These are phyloP conservation scores for Phallusia fumigata DNA, from an alignment of 23 tunicate species.

Conservation along the genomic window DNA sequence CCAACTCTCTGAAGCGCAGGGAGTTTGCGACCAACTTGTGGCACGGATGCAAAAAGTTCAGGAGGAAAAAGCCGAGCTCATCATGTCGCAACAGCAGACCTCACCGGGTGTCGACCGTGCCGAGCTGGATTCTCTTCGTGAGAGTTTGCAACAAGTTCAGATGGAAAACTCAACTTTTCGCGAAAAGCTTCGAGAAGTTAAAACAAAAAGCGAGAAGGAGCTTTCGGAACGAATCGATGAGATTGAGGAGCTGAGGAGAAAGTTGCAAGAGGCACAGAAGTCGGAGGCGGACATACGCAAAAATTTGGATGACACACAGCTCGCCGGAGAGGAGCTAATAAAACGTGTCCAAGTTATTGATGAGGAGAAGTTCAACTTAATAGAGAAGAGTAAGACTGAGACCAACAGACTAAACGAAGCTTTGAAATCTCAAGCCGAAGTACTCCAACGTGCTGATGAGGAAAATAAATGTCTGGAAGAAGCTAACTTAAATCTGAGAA, in stretches of 20 bases:
- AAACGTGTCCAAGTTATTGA: conserved; percentile 17
- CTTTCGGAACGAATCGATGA: conserved; percentile 7
- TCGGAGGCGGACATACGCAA: conserved; percentile 10
- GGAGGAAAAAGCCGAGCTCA: conserved; percentile 49
- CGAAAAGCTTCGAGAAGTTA: conserved; percentile 8
- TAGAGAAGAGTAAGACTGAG: conserved; percentile 17
- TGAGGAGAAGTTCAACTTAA: conserved; percentile 16
- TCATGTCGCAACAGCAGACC: conserved; percentile 14
- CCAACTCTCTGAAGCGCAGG: conserved; percentile 26
- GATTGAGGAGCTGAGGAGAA: conserved; percentile 17
- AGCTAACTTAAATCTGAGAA: background rate
- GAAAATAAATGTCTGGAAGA: background rate
- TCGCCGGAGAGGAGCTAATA: conserved; percentile 28
- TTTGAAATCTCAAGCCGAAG: background rate
- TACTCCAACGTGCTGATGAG: background rate
- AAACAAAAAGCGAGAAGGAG: background rate
- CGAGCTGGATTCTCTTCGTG: background rate
- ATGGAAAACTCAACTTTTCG: conserved; percentile 19
- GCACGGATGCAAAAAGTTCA: conserved; percentile 27
- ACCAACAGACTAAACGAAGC: background rate
- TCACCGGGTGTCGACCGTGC: background rate
- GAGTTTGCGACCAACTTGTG: conserved; percentile 25
- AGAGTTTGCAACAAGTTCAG: conserved; percentile 9
- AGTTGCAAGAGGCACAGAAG: conserved; percentile 9
- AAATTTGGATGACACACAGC: conserved; percentile 33